A percentile compares a stretch with the other conserved stretches of the same genome.
Conservation (phyloP, 2,888 invertebrate genomes). For the Hirtodrosophila cameraria region DNA sequence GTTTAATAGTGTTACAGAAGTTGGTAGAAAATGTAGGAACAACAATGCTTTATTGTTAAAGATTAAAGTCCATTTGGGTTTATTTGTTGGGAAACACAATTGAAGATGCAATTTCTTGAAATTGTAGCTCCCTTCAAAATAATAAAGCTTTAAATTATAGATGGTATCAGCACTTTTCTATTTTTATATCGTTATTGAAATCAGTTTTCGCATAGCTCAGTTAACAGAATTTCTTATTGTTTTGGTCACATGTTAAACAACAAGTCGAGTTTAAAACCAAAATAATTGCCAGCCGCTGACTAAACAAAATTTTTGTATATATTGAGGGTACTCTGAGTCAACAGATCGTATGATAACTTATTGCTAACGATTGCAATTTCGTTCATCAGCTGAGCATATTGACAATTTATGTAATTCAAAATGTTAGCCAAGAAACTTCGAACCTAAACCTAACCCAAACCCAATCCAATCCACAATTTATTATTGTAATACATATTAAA, state of each 20-base stretch:
- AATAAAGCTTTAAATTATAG: not conserved
- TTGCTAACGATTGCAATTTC: not conserved
- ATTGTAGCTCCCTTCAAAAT: too few species aligned
- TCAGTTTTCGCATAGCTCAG: not conserved
- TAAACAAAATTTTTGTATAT: conserved; percentile 5
- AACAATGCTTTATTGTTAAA: too few species aligned
- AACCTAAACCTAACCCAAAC: not conserved
- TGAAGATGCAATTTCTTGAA: too few species aligned
- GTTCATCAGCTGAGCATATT: not conserved
- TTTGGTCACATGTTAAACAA: conserved; percentile 12
- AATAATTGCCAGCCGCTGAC: conserved; percentile 14
- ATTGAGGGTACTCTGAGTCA: conserved; percentile 27
- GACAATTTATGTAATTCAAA: conserved; percentile 15
- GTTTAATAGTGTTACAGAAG: too few species aligned
- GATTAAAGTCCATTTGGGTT: too few species aligned
- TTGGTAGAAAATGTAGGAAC: too few species aligned
- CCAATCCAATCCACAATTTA: conserved; percentile 8
- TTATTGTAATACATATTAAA: conserved; percentile 3
- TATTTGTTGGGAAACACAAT: too few species aligned
- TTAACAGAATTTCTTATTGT: not conserved
- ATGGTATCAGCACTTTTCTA: not conserved
- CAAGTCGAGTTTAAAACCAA: conserved; percentile 1
- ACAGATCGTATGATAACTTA: conserved; percentile 17
- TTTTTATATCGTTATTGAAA: not conserved
- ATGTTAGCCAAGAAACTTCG: not conserved